Base-by-base conservation (phyloP, 1,140 invertebrate genomes). In the Drosophila eugracilis region DNA sequence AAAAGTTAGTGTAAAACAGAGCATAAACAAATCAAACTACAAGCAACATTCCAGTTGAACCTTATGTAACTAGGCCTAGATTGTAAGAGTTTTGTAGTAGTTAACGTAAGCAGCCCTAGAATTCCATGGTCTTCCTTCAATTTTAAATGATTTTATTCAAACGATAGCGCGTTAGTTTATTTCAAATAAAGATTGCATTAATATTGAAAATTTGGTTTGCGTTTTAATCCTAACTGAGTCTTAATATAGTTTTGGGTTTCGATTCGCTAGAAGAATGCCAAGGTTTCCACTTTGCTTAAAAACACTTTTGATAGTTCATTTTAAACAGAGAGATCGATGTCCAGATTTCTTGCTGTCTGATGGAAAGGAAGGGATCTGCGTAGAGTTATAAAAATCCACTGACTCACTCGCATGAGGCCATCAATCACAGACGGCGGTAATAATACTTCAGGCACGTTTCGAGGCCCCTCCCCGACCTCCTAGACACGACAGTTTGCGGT, bases 81-180 rank as follows among this genome's bases (percentile, higher is more conserved):
- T 45, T 24, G 24, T 70, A 79, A 58, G 34, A 22, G 60, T 73
- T 47, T 54, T 63, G 19, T 71, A 74, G 72, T 73, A 34, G 45
- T 54, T 55, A 37, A 7, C 41, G 37, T 54, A 37, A 74, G 63
- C 53, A 49, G 55, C 32, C 49, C 49, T 50, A 80, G 73, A 73
- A 65, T 88, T 88, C 78, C 83, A 88, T 78, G 75, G 83, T 88
- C 83, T 88, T 88, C 83, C 83, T 88, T 88, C 49, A 88, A 78
- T 83, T 81, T 81, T 39, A 81, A 86, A 88, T 81, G 81, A 81
- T 74, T 86, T 81, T 75, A 54, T 58, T 54, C 50, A 44, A 55
- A 70, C 37, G 39, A 65, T 65, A 62, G 60, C 55, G 32, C 62
- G 55, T 44, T 65, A 62, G 60, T 65, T 65, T 57, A 79, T 65